These are phyloP conservation scores for Odocoileus hemionus DNA, from an alignment of 2,113 vertebrate genomes.

Conservation along the genomic window DNA sequence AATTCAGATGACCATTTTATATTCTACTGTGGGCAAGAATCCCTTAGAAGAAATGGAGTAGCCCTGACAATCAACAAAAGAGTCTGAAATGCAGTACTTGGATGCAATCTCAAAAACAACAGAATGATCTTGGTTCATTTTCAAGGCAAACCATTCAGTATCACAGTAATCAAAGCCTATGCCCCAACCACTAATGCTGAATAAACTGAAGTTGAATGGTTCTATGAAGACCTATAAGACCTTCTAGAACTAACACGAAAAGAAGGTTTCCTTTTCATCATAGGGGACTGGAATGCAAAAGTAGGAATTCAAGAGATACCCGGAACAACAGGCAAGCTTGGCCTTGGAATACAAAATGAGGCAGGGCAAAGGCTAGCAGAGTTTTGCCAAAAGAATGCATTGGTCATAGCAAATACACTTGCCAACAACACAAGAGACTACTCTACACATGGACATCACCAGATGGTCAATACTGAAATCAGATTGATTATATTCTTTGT, in stretches of 20 bases:
- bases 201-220: not conserved
- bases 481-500: not conserved
- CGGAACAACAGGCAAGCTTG: not conserved
- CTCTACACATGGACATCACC: not conserved
- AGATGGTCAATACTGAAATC: not conserved
- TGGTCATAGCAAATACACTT: not conserved
- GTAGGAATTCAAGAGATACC: not conserved
- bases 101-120: not conserved
- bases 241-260: not conserved
- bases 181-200: not conserved
- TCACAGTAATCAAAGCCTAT: not conserved
- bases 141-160: not conserved
- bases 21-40: not conserved
- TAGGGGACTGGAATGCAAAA: not conserved
- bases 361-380: not conserved
- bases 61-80: not conserved
- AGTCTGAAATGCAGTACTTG: not conserved
- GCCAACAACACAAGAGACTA: not conserved
- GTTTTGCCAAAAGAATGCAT: not conserved
- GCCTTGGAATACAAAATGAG: not conserved
- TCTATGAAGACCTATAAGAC: not conserved
- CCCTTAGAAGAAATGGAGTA: not conserved
- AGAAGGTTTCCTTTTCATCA: not conserved
- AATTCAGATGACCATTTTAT: not conserved
- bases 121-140: not conserved